Evolutionary conservation across 2,888 invertebrate genomes (phyloP).

Genomic region (Osmoderma eremita): DNA sequence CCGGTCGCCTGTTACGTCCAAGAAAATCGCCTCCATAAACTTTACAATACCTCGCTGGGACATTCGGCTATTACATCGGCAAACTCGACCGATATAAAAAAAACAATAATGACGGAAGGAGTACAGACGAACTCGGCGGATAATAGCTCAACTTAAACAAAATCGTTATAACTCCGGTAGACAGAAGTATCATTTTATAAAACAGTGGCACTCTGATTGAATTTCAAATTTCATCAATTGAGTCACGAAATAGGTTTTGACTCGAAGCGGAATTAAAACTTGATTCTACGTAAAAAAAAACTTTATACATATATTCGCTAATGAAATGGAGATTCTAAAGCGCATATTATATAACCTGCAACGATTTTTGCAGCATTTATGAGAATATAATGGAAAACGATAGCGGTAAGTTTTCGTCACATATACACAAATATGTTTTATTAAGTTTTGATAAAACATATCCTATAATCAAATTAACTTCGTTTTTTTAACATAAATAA

Average conservation of each 20-base stretch:
- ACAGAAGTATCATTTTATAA: slow-evolving; percentile 27
- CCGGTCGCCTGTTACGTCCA: neutral
- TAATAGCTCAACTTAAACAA: slow-evolving; percentile 24
- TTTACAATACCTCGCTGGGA: slow-evolving; percentile 29
- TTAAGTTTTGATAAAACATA: too few species aligned
- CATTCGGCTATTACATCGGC: slow-evolving; percentile 39
- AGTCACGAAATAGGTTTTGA: neutral
- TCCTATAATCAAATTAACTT: too few species aligned
- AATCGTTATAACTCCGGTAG: slow-evolving; percentile 21
- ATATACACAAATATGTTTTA: too few species aligned
- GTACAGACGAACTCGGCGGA: slow-evolving; percentile 7
- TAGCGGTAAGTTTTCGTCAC: too few species aligned
- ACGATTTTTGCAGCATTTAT: too few species aligned
- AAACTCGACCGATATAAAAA: slow-evolving; percentile 36
- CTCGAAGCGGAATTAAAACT: neutral
- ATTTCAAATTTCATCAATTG: slow-evolving; percentile 1
- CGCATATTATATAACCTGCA: too few species aligned
- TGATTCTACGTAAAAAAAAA: neutral
- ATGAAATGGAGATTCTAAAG: too few species aligned
- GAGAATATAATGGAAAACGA: too few species aligned
- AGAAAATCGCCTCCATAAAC: slow-evolving; percentile 39
- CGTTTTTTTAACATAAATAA: too few species aligned
- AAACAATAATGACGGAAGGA: slow-evolving; percentile 39
- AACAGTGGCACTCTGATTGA: slow-evolving; percentile 5
- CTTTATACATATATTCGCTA: too few species aligned